Percentiles rank a stretch among this genome's conserved stretches.
Evolutionary conservation across 2,888 invertebrate species (phyloP).

Genomic region (Leucoma salicis): DNA sequence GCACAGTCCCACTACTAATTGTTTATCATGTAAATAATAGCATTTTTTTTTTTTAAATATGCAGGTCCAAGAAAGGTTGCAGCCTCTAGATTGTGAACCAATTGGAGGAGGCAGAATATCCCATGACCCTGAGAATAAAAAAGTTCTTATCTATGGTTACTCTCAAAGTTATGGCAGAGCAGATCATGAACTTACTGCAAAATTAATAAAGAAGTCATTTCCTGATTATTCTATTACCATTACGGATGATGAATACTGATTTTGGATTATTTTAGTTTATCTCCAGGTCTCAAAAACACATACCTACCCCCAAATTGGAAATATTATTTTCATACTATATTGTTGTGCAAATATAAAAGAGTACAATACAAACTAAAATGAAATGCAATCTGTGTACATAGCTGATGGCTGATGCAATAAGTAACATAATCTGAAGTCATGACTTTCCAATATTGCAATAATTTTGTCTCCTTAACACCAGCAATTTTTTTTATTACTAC

Average conservation of each 20-base stretch:
- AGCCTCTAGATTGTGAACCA: conserved; percentile 88
- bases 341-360: no score
- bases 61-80: conserved; percentile 65
- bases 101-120: conserved; percentile 96
- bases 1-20: no score
- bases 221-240: conserved; percentile 89
- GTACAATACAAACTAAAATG: no score
- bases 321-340: no score
- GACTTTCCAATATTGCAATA: no score
- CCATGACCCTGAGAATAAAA: conserved; percentile 89
- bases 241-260: conserved; percentile 92
- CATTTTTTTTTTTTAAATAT: conserved; percentile 12
- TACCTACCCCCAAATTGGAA: no score
- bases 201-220: conserved; percentile 88
- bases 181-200: conserved; percentile 90
- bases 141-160: conserved; percentile 95
- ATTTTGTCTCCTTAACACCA: no score
- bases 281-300: background rate
- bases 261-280: background rate
- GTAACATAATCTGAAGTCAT: no score
- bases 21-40: no score
- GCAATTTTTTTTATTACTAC: no score
- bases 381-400: no score
- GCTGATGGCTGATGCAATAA: no score
- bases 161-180: conserved; percentile 96